phyloP scores from a whole-genome alignment of 1,140 invertebrate genomes.

The Ostrea denselamellosa region DNA sequence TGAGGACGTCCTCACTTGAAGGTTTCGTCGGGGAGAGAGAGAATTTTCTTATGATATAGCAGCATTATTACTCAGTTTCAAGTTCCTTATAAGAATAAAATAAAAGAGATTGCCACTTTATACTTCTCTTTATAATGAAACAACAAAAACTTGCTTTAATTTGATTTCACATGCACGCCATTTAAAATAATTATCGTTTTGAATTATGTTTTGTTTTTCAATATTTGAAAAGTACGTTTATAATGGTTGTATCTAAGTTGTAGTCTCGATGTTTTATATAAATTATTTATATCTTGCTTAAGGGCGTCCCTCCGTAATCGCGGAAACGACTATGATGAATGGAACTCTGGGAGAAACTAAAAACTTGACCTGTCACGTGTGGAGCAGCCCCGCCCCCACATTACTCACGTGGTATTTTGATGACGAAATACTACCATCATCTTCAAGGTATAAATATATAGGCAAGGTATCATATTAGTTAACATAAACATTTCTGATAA shows the following conservation, averaged over 20 bases:
- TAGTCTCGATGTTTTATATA: background rate
- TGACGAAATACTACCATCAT: slow-evolving; percentile 46
- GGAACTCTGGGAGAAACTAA: slow-evolving; percentile 43
- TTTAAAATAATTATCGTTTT: too few species aligned
- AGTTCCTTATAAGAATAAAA: too few species aligned
- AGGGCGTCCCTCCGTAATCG: slow-evolving; percentile 46
- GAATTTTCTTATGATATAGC: background rate
- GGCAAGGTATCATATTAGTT: background rate
- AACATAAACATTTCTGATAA: background rate
- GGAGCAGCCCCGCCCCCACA: slow-evolving; percentile 40
- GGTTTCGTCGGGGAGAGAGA: too few species aligned
- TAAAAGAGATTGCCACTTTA: too few species aligned
- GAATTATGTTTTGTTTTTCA: too few species aligned
- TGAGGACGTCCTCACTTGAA: too few species aligned
- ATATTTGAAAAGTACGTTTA: too few species aligned
- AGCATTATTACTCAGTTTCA: too few species aligned
- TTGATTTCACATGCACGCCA: too few species aligned
- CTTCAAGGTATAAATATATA: slow-evolving; percentile 44
- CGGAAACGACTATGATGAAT: slow-evolving; percentile 38
- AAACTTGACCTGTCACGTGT: slow-evolving; percentile 46
- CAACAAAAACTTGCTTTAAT: too few species aligned
- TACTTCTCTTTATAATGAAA: too few species aligned
- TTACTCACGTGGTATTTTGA: slow-evolving; percentile 52
- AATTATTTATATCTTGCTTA: background rate
- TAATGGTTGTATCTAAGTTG: too few species aligned